These are phyloP conservation scores for Cyanocitta stelleri DNA, from an alignment of 2,113 vertebrate genomes.

Conservation along the genomic window DNA sequence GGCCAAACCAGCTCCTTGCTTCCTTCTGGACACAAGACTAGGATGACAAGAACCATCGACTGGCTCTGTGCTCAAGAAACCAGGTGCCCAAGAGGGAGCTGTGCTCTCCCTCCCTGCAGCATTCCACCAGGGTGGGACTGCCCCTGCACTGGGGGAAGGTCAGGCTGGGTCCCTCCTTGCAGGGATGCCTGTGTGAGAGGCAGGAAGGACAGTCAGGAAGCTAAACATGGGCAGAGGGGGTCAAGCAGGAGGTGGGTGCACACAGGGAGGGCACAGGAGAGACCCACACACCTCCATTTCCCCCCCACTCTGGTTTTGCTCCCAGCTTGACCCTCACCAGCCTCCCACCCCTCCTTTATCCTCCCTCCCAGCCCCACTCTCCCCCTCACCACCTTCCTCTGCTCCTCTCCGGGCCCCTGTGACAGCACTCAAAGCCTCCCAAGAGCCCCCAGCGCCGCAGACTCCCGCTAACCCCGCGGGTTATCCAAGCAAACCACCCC, in stretches of 20 bases:
- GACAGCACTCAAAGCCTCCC: background rate
- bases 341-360: background rate
- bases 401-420: background rate
- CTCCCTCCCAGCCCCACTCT: fast-evolving
- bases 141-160: background rate
- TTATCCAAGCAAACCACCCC: background rate
- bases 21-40: background rate
- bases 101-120: background rate
- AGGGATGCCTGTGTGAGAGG: fast-evolving
- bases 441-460: fast-evolving
- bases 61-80: background rate
- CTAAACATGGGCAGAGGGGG: fast-evolving
- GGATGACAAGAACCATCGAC: fast-evolving
- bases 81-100: background rate
- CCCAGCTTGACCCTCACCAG: background rate
- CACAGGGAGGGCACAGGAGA: background rate
- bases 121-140: background rate
- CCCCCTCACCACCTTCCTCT: background rate
- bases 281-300: background rate
- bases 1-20: background rate
- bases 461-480: fast-evolving
- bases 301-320: background rate
- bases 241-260: fast-evolving
- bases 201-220: background rate
- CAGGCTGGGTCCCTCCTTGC: background rate